A percentile compares a stretch with the other conserved stretches of the same genome.
These are phyloP conservation scores for Pycnonotus jocosus DNA, from an alignment of 2,113 vertebrate genomes.

Conservation along the genomic window DNA sequence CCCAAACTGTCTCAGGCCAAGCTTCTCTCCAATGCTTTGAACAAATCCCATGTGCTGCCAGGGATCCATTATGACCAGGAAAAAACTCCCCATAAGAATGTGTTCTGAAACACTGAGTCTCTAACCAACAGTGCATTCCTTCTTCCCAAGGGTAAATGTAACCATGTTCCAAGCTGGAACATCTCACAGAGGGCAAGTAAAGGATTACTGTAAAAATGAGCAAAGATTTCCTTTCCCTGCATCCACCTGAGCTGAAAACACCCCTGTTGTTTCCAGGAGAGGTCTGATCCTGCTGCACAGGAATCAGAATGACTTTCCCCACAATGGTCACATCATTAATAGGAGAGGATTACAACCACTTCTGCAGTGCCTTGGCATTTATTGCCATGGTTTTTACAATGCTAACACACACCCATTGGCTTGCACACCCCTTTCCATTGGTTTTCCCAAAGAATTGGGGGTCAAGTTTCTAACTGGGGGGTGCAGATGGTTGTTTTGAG, in stretches of 20 bases:
- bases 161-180: background rate
- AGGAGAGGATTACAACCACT: background rate
- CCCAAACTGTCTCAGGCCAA: background rate
- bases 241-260: background rate
- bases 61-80: background rate
- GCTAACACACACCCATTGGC: background rate
- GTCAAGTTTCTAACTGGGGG: background rate
- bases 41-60: background rate
- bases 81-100: rapidly evolving
- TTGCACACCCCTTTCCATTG: no score
- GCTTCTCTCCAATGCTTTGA: background rate
- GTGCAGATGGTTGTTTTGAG: background rate
- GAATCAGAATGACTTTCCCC: background rate
- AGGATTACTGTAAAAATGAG: background rate
- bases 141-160: background rate
- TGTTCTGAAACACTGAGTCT: background rate
- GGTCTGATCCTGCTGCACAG: background rate
- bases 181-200: background rate
- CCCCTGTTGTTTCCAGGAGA: background rate
- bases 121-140: background rate
- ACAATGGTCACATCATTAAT: rapidly evolving
- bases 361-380: background rate
- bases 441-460: background rate
- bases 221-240: background rate
- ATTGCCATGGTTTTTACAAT: rapidly evolving